Evolutionary conservation across 2,888 invertebrate genomes (phyloP).

Genomic region (Oasisia sp.): DNA sequence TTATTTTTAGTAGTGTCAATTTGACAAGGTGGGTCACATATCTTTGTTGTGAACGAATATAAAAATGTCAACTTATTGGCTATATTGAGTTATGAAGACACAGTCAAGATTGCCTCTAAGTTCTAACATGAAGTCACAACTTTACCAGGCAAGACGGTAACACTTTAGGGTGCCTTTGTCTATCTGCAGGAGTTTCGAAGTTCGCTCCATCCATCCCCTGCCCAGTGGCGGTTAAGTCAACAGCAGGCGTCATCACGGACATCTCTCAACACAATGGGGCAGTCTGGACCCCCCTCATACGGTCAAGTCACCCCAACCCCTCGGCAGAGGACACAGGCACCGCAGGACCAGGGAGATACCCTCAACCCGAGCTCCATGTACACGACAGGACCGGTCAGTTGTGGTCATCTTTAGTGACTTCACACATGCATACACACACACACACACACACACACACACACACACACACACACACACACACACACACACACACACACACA

Average conservation of each 20-base stretch:
- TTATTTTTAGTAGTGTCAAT: too few relatives aligned
- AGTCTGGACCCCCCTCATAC: slow-evolving; percentile 38
- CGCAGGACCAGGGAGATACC: not conserved
- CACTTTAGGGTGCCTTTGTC: slow-evolving; percentile 11
- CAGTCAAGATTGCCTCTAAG: too few relatives aligned
- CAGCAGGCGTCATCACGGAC: slow-evolving; percentile 50
- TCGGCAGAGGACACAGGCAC: slow-evolving; percentile 23
- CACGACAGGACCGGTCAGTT: not conserved
- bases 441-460: not conserved
- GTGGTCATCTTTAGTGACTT: not conserved
- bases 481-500: too few relatives aligned
- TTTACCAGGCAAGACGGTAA: too few relatives aligned
- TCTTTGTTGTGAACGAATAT: too few relatives aligned
- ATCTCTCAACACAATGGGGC: slow-evolving; percentile 46
- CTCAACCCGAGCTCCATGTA: not conserved
- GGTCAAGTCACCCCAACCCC: slow-evolving; percentile 28
- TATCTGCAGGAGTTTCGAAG: slow-evolving; percentile 51
- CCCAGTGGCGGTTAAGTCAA: slow-evolving; percentile 49
- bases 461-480: too few relatives aligned
- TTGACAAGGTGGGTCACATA: too few relatives aligned
- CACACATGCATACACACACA: not conserved
- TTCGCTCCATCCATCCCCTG: slow-evolving; percentile 49
- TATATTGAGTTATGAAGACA: too few relatives aligned
- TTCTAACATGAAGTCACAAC: too few relatives aligned
- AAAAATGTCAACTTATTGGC: too few relatives aligned